These are phyloP conservation scores for Lucilia sericata DNA, from an alignment of 1,140 invertebrate species.

Conservation along the genomic window DNA sequence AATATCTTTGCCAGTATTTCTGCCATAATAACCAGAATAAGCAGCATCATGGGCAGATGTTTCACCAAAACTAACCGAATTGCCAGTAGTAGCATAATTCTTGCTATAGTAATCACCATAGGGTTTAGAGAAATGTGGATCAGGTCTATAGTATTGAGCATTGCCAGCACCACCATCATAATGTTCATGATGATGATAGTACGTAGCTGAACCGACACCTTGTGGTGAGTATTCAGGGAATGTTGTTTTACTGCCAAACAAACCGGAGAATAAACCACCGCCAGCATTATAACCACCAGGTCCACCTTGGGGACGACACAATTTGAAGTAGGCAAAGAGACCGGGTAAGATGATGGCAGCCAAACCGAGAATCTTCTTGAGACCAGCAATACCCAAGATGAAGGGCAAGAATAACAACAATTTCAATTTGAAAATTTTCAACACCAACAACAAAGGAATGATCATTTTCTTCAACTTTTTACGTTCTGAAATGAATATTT, in stretches of 20 bases:
- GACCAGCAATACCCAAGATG: slow-evolving; percentile 83
- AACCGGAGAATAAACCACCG: slow-evolving; percentile 58
- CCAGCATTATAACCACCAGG: slow-evolving; percentile 48
- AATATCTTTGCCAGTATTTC: slow-evolving; percentile 64
- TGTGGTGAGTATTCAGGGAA: slow-evolving; percentile 75
- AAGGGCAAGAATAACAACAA: slow-evolving; percentile 82
- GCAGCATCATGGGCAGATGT: slow-evolving; percentile 72
- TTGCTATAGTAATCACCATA: slow-evolving; percentile 69
- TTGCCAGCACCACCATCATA: slow-evolving; percentile 59
- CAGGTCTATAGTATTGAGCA: slow-evolving; percentile 57
- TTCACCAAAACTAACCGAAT: slow-evolving; percentile 75
- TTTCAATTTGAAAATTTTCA: slow-evolving; percentile 88
- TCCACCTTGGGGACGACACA: slow-evolving; percentile 73
- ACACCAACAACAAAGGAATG: slow-evolving; percentile 81
- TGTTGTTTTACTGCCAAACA: slow-evolving; percentile 63
- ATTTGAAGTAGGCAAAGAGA: slow-evolving; percentile 83
- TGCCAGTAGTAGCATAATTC: slow-evolving; percentile 61
- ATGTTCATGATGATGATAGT: slow-evolving; percentile 69
- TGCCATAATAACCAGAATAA: slow-evolving; percentile 76
- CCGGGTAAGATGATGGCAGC: slow-evolving; percentile 80
- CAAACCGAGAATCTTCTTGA: slow-evolving; percentile 85
- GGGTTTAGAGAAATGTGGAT: slow-evolving; percentile 65
- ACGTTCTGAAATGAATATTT: slow-evolving; percentile 71
- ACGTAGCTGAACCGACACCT: slow-evolving; percentile 72
- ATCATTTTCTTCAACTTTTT: slow-evolving; percentile 84